Percentiles rank a stretch among this genome's conserved stretches.
phyloP scores from a whole-genome alignment of 2,113 vertebrate genomes.

The Sturnira hondurensis region DNA sequence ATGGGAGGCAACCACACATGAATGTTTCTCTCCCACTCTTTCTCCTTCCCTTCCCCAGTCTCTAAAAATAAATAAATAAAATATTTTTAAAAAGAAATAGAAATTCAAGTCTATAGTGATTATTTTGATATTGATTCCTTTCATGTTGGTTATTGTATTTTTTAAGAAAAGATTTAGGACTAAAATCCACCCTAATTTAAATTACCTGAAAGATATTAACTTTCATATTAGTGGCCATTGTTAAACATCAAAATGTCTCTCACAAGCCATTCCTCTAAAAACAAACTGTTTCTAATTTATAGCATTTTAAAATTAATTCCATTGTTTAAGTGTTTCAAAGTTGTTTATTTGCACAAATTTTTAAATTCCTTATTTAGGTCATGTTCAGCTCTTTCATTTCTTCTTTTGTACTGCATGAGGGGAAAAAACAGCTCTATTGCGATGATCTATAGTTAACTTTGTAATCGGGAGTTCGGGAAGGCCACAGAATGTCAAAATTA shows the following conservation, averaged over 20 bases:
- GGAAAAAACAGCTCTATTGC: background rate
- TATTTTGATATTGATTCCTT: background rate
- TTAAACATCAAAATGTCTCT: background rate
- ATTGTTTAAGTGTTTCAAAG: background rate
- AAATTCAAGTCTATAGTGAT: background rate
- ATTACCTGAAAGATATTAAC: background rate
- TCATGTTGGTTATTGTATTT: background rate
- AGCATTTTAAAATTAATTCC: background rate
- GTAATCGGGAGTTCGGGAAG: background rate
- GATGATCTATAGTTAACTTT: background rate
- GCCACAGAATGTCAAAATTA: background rate
- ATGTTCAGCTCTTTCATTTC: background rate
- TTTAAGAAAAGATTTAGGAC: background rate
- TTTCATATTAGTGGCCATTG: background rate
- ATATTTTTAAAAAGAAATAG: background rate
- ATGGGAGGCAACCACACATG: too few species aligned
- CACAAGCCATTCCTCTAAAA: background rate
- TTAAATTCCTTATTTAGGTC: background rate
- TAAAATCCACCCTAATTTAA: background rate
- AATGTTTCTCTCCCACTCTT: too few species aligned
- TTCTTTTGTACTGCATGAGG: background rate
- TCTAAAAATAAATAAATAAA: too few species aligned
- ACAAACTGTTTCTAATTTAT: background rate
- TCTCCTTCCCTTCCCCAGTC: too few species aligned
- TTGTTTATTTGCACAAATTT: background rate